phyloP scores from a whole-genome alignment of 2,113 vertebrate species.

The Gymnobelideus leadbeateri region DNA sequence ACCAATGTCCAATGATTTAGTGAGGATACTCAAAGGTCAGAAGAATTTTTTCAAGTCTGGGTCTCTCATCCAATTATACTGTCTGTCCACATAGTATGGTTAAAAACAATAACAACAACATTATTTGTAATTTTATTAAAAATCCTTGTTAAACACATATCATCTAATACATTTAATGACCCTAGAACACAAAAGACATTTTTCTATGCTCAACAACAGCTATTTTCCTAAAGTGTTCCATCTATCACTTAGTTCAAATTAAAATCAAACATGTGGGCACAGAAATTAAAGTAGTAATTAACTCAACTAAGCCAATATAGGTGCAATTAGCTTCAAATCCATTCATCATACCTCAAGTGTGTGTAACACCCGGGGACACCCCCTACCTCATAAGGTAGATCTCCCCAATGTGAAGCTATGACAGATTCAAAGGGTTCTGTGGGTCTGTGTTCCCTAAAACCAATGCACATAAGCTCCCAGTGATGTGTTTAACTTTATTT shows the following conservation, averaged over 20 bases:
- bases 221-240: not conserved
- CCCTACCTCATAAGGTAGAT: not conserved
- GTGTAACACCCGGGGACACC: not conserved
- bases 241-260: not conserved
- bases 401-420: not conserved
- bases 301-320: not conserved
- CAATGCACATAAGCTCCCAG: not conserved
- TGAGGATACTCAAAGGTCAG: not conserved
- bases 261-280: not conserved
- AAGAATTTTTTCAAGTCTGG: not conserved
- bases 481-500: not conserved
- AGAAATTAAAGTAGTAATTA: not conserved
- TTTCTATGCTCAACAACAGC: not conserved
- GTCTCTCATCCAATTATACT: not conserved
- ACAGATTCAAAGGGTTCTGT: not conserved
- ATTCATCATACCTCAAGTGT: not conserved
- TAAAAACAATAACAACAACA: not conserved
- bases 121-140: not conserved
- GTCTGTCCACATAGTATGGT: not conserved
- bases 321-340: not conserved
- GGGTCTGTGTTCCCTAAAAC: not conserved
- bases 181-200: not conserved
- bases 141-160: not conserved
- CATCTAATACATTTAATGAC: not conserved
- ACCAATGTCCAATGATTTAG: not conserved